Conservation (phyloP, 2,888 invertebrate species). For the Hypolimnas misippus region DNA sequence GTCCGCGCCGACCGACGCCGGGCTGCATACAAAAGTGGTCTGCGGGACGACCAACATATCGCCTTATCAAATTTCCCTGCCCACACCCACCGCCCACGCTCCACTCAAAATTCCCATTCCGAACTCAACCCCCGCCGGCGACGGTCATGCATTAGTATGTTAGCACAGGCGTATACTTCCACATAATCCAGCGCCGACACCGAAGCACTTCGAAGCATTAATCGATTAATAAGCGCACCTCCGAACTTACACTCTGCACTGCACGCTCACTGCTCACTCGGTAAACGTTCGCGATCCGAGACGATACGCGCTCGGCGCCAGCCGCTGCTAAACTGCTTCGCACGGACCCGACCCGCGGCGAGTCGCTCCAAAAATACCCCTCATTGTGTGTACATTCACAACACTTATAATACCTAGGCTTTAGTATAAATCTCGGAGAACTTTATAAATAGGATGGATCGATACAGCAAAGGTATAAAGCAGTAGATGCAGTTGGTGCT, state of each 20-base stretch:
- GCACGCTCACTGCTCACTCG: conserved; percentile 56
- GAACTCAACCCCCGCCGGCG: conserved; percentile 46
- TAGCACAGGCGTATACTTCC: conserved; percentile 66
- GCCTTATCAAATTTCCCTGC: conserved; percentile 83
- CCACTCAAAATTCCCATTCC: conserved; percentile 51
- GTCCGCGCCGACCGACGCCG: conserved; percentile 59
- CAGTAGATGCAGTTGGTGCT: conserved; percentile 49
- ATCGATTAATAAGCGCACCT: conserved; percentile 70
- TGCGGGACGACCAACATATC: conserved; percentile 58
- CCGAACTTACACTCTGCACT: conserved; percentile 51
- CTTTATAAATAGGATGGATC: conserved; percentile 64
- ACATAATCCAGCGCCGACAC: conserved; percentile 55
- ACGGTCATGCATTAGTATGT: conserved; percentile 78
- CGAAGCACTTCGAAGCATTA: conserved; percentile 64
- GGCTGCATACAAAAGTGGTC: conserved; percentile 81
- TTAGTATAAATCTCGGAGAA: conserved; percentile 69
- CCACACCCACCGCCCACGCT: conserved; percentile 68
- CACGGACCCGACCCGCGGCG: conserved; percentile 57
- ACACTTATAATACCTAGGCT: conserved; percentile 73
- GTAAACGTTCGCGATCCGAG: conserved; percentile 51
- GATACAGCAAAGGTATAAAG: conserved; percentile 48
- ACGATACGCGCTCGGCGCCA: conserved; percentile 62
- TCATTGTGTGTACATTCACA: conserved; percentile 76
- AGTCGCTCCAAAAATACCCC: conserved; percentile 75
- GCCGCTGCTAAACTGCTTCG: conserved; percentile 65